A percentile compares a stretch with the other conserved stretches of the same genome.
phyloP scores from a whole-genome alignment of 2,113 vertebrate genomes.

The Apodemus sylvaticus region DNA sequence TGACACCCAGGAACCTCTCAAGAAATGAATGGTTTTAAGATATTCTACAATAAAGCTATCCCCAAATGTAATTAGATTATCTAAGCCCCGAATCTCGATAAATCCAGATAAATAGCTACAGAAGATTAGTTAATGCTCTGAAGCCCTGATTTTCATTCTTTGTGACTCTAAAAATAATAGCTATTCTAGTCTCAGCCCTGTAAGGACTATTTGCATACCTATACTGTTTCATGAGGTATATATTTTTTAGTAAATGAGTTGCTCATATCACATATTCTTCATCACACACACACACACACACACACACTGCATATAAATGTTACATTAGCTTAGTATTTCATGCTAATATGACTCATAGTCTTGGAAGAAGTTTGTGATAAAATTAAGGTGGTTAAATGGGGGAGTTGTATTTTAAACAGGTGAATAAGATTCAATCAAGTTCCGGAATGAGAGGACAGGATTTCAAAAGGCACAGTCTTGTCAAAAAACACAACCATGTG shows the following conservation, averaged over 20 bases:
- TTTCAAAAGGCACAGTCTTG: conserved; percentile 17
- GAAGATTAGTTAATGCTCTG: background rate
- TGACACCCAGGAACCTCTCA: background rate
- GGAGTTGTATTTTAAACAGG: background rate
- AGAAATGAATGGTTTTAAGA: background rate
- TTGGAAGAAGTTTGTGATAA: background rate
- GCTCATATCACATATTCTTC: background rate
- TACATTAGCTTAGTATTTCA: background rate
- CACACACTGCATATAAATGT: background rate
- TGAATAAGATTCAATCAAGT: conserved; percentile 44
- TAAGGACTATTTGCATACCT: background rate
- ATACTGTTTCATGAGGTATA: background rate
- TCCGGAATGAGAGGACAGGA: background rate
- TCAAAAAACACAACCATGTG: background rate
- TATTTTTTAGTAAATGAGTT: background rate
- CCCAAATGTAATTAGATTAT: background rate
- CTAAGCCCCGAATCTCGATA: background rate
- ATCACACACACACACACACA: background rate
- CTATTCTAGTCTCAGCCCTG: background rate
- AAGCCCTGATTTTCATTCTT: background rate
- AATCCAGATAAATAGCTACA: background rate
- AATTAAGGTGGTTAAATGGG: background rate
- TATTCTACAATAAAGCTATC: background rate
- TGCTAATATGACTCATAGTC: background rate
- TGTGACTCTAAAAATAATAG: background rate